phyloP scores from a whole-genome alignment of 2,888 invertebrate genomes.

The Thymelicus acteon region DNA sequence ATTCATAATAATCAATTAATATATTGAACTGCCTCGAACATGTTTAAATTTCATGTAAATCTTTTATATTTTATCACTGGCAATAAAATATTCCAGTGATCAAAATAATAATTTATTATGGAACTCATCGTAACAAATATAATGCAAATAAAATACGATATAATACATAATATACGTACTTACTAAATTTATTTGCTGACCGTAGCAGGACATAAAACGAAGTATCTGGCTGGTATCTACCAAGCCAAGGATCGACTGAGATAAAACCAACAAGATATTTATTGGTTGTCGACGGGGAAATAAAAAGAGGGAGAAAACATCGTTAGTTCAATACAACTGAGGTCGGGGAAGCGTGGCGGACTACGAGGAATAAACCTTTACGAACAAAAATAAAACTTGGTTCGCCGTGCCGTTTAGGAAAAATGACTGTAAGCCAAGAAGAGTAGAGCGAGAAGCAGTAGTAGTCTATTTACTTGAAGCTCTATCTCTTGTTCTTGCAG shows the following conservation, averaged over 20 bases:
- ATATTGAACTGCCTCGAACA: too few species aligned
- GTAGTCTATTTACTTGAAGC: not conserved
- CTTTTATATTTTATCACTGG: too few species aligned
- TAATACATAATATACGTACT: too few species aligned
- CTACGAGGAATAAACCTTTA: constrained; percentile 16
- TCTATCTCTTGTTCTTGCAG: not conserved
- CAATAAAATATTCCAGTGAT: too few species aligned
- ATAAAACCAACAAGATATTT: constrained; percentile 41
- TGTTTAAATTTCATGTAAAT: too few species aligned
- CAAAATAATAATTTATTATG: too few species aligned
- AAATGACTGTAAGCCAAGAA: not conserved
- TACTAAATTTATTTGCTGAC: constrained; percentile 15
- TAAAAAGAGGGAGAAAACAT: constrained; percentile 45
- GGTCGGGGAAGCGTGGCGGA: constrained; percentile 41
- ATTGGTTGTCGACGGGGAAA: constrained; percentile 46
- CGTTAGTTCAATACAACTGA: constrained; percentile 45
- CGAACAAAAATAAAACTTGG: constrained; percentile 15
- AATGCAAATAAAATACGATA: too few species aligned
- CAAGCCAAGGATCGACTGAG: constrained; percentile 26
- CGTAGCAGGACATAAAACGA: constrained; percentile 28
- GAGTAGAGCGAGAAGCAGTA: not conserved
- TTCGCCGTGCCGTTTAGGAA: constrained; percentile 1
- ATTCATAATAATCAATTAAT: too few species aligned
- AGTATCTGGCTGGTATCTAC: constrained; percentile 31
- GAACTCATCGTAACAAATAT: too few species aligned